Percentiles rank a stretch among this genome's conserved stretches.
These are phyloP conservation scores for Mormyrops attenuatus DNA, from an alignment of 2,797 vertebrate species.

Conservation along the genomic window DNA sequence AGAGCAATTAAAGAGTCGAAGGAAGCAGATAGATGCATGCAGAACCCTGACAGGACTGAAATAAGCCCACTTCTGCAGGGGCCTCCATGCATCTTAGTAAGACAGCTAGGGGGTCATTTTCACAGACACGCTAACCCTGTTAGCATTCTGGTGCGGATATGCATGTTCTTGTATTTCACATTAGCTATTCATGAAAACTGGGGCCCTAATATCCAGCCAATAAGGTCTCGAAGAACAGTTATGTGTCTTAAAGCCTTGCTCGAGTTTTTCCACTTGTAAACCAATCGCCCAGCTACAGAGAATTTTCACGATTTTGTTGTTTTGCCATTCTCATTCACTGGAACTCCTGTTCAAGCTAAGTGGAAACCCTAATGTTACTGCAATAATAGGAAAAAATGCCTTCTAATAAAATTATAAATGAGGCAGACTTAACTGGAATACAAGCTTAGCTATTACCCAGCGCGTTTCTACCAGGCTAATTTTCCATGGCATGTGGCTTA, in stretches of 20 bases:
- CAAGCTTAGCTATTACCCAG: constrained; percentile 3
- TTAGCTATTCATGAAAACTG: background rate
- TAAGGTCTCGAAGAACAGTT: background rate
- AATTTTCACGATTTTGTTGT: background rate
- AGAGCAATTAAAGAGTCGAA: background rate
- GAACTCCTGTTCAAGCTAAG: background rate
- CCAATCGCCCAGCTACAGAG: background rate
- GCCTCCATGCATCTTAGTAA: background rate
- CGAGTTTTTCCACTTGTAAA: background rate
- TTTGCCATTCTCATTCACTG: background rate
- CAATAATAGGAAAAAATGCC: background rate
- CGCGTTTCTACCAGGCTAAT: background rate
- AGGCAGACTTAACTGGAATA: constrained; percentile 10
- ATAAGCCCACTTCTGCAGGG: background rate
- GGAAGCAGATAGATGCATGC: background rate
- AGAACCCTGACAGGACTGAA: background rate
- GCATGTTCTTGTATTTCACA: background rate
- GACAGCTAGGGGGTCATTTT: background rate
- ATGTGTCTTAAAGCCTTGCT: background rate
- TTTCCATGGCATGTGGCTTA: constrained; percentile 18
- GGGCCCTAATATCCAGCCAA: background rate
- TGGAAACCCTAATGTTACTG: background rate
- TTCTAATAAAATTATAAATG: constrained; percentile 20
- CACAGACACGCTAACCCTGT: background rate
- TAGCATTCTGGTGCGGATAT: background rate